Evolutionary conservation across 2,888 invertebrate genomes (phyloP), one percentile per base, ranked within the genome.

Genomic region (Plemyria rubiginata): DNA sequence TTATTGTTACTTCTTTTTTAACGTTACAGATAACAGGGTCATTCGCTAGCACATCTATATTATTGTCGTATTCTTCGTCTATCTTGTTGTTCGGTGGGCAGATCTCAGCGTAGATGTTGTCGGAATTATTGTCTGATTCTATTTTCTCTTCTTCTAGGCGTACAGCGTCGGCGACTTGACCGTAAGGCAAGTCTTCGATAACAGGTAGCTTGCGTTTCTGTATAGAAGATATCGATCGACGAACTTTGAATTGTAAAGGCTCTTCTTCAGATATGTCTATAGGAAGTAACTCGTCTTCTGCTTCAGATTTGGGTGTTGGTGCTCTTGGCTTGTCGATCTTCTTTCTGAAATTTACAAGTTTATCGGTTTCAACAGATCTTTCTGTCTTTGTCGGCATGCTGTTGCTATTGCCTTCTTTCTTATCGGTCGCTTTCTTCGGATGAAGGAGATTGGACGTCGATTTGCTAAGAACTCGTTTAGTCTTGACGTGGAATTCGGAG

Each of bases 81-180:
- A 79, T 84, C 76, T 88, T 91, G 62, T 83, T 82, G 2, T 85
- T 87, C 1, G 93, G 89, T 46, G 88, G 78, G 70, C 95, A 95
- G 62, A 96, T 95, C 84, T 96, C 95, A 54, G 95, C 95, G 77
- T 95, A 96, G 73, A 96, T 95, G 73, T 95, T 95, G 75, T 95
- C 95, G 38, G 90, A 90, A 3, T 87, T 79, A 2, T 87, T 79
- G 66, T 92, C 92, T 0, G 88, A 87, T 67, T 91, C 90, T 40
- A 84, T 72, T 58, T 80, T 87, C 76, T 94, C 93, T 70, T 88
- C 88, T 72, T 88, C 90, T 4, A 86, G 75, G 51, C 86, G 80
- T 6, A 95, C 92, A 9, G 95, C 95, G 69, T 96, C 95, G 7
- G 95, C 94, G 5, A 95, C 95, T 85, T 95, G 95, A 9, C 95